A percentile compares a stretch with the other conserved stretches of the same genome.
These are phyloP conservation scores for Etheostoma nigrum DNA, from an alignment of 2,797 vertebrate genomes.

Conservation along the genomic window DNA sequence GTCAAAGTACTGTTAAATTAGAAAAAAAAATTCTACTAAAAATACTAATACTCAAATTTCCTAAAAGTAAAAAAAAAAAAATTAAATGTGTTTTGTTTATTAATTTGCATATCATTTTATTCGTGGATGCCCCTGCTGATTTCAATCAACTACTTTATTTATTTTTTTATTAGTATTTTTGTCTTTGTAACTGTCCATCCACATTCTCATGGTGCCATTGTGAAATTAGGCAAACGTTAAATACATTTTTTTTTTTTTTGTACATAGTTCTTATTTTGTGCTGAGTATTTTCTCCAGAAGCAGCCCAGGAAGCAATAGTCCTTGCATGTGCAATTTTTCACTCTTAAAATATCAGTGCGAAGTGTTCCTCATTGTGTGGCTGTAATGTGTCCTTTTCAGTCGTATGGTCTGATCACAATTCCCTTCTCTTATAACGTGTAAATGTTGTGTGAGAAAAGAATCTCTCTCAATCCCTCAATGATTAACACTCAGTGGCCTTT, in stretches of 20 bases:
- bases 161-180: not conserved
- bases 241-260: too few relatives aligned
- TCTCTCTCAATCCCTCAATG: constrained; percentile 5
- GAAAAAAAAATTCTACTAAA: too few relatives aligned
- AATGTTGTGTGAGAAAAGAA: not conserved
- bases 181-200: not conserved
- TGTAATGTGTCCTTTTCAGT: not conserved
- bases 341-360: not conserved
- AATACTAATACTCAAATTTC: too few relatives aligned
- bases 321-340: constrained; percentile 7
- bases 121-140: not conserved
- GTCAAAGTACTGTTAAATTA: too few relatives aligned
- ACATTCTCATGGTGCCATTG: not conserved
- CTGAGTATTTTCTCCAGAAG: not conserved
- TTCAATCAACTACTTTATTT: not conserved
- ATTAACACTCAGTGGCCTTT: constrained; percentile 20
- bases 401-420: not conserved
- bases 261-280: not conserved
- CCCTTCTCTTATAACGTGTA: not conserved
- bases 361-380: constrained; percentile 19
- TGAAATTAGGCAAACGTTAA: not conserved
- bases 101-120: not conserved
- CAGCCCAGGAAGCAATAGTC: constrained; percentile 27
- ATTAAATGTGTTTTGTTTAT: too few relatives aligned
- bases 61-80: too few relatives aligned